These are phyloP conservation scores for Plodia interpunctella DNA, from an alignment of 1,140 invertebrate species.

Conservation along the genomic window DNA sequence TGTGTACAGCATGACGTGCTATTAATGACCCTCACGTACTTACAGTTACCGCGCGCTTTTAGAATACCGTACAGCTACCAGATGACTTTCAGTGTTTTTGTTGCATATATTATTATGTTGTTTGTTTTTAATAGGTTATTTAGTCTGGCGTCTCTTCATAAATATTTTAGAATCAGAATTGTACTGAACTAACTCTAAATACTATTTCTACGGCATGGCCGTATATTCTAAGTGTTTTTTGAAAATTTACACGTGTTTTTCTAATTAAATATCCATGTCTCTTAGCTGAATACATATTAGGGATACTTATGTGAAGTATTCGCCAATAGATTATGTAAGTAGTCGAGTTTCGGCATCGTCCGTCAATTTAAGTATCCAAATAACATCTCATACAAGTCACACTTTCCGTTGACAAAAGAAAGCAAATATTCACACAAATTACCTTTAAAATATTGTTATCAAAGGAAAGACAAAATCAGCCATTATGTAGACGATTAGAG, in stretches of 20 bases:
- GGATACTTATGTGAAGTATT: too few relatives aligned
- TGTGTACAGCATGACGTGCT: not conserved
- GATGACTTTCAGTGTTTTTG: not conserved
- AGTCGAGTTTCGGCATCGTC: too few relatives aligned
- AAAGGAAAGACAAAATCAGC: slow-evolving; percentile 14
- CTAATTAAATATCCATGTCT: too few relatives aligned
- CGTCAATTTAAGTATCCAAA: not conserved
- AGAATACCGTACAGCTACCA: slow-evolving; percentile 3
- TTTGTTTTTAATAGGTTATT: not conserved
- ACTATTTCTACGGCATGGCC: too few relatives aligned
- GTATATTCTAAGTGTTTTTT: too few relatives aligned
- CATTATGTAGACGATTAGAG: slow-evolving; percentile 17
- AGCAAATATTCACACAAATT: slow-evolving; percentile 9
- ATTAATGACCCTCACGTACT: not conserved
- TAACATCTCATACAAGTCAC: not conserved
- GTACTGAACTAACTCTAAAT: too few relatives aligned
- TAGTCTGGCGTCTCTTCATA: too few relatives aligned
- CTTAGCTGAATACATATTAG: too few relatives aligned
- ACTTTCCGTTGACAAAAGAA: not conserved
- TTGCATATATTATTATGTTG: not conserved
- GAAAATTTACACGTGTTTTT: too few relatives aligned
- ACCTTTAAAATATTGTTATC: slow-evolving; percentile 18
- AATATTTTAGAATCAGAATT: too few relatives aligned
- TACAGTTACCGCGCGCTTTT: not conserved
- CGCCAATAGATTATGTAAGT: too few relatives aligned